phyloP scores from a whole-genome alignment of 2,113 vertebrate genomes.

The Tachysurus vachellii region DNA sequence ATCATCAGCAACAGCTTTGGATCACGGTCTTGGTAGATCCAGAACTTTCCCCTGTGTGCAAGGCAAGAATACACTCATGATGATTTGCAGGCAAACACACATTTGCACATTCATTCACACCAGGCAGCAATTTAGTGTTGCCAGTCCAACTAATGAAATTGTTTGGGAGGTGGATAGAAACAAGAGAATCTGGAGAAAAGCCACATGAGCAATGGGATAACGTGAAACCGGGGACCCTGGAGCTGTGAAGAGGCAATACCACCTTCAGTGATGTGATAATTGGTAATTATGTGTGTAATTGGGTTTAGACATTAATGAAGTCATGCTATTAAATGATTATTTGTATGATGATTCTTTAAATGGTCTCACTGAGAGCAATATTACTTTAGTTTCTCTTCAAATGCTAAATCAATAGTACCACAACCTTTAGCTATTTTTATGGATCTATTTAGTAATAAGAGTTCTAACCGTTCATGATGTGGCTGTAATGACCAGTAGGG shows the following conservation, averaged over 20 bases:
- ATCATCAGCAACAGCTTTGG: neutral
- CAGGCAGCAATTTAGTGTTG: neutral
- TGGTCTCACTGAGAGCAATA: neutral
- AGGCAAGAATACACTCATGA: neutral
- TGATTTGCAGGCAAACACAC: neutral
- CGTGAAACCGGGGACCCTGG: neutral
- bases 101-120: neutral
- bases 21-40: neutral
- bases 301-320: neutral
- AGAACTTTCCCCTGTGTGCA: neutral
- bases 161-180: neutral
- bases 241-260: neutral
- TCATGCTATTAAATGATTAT: slow-evolving; percentile 8
- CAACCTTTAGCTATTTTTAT: neutral
- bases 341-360: neutral
- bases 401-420: neutral
- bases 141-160: neutral
- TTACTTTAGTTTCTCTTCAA: neutral
- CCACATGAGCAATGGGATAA: neutral
- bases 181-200: neutral
- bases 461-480: neutral
- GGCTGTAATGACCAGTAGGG: neutral
- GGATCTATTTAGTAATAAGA: neutral
- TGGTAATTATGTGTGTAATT: slow-evolving; percentile 2
- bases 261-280: neutral